phyloP scores from a whole-genome alignment of 2,888 invertebrate species.

The Drosophila setosimentum region DNA sequence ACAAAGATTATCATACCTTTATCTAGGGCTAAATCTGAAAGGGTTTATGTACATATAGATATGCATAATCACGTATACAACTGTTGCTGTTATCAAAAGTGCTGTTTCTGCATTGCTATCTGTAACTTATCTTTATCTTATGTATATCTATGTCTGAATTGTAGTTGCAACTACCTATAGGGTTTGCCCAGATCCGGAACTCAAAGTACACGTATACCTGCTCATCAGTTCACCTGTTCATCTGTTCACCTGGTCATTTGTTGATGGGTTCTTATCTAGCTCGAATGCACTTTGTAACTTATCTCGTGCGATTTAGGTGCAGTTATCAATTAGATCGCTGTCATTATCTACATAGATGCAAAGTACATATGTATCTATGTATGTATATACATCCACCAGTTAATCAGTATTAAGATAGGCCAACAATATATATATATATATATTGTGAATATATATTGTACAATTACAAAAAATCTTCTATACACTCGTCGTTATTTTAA shows the following conservation, averaged over 20 bases:
- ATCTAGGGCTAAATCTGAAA: not conserved
- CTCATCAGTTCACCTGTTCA: not conserved
- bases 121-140: not conserved
- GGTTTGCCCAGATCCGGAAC: not conserved
- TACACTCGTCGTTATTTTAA: conserved; percentile 14
- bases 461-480: not conserved
- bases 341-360: not conserved
- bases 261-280: not conserved
- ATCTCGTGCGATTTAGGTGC: not conserved
- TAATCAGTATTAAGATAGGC: not conserved
- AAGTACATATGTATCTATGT: not conserved
- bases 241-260: not conserved
- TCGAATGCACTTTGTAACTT: not conserved
- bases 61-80: not conserved
- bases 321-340: not conserved
- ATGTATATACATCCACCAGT: not conserved
- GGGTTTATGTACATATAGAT: not conserved
- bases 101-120: not conserved
- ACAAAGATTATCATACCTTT: not conserved
- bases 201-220: not conserved
- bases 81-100: not conserved
- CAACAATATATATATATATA: not conserved
- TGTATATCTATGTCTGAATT: not conserved
- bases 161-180: not conserved
- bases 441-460: not conserved